Conservation (phyloP, 1,140 invertebrate genomes). For the Centruroides vittatus region DNA sequence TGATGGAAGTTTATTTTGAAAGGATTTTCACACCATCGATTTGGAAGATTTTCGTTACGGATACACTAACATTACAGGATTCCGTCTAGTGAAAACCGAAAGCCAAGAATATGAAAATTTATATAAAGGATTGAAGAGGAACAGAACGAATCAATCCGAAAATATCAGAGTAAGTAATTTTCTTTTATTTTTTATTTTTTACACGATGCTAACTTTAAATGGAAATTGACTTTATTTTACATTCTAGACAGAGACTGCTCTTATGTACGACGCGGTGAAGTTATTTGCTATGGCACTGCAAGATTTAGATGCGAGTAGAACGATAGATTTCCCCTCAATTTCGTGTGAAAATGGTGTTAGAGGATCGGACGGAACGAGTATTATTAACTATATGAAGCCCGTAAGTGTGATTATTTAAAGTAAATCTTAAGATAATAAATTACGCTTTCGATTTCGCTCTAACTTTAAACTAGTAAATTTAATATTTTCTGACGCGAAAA, state of each 20-base stretch:
- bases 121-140: background rate
- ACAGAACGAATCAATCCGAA: no score
- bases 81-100: slow-evolving; percentile 52
- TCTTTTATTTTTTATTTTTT: no score
- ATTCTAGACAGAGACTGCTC: slow-evolving; percentile 56
- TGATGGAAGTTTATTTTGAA: slow-evolving; percentile 5
- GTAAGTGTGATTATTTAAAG: slow-evolving; percentile 40
- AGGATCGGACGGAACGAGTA: slow-evolving; percentile 67
- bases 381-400: slow-evolving; percentile 96
- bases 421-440: no score
- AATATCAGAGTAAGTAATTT: no score
- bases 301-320: slow-evolving; percentile 70
- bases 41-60: slow-evolving; percentile 23
- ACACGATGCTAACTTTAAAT: no score
- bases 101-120: slow-evolving; percentile 26
- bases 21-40: slow-evolving; percentile 23
- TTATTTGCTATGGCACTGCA: slow-evolving; percentile 82
- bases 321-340: slow-evolving; percentile 16
- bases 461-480: no score
- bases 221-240: background rate
- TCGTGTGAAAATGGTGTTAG: slow-evolving; percentile 40
- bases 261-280: slow-evolving; percentile 91
- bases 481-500: no score
- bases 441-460: no score
- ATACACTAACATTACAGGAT: slow-evolving; percentile 20